Evolutionary conservation across 2,797 vertebrate genomes (phyloP), one percentile per base, ranked within the genome.

Genomic region (Pangasius djambal): DNA sequence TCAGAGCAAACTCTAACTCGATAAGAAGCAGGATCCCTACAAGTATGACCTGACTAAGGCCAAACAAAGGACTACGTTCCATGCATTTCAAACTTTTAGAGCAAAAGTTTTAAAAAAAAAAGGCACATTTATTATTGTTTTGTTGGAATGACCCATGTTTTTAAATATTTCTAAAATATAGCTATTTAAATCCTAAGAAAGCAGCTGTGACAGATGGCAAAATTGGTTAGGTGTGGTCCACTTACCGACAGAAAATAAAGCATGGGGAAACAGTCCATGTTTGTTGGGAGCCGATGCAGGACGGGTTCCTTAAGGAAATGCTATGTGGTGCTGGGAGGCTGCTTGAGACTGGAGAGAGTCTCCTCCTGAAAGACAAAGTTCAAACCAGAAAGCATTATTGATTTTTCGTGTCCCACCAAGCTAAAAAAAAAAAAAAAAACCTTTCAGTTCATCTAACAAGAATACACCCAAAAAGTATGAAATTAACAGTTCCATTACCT

Each of bases 211-310:
- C 93, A 94, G 93, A 93, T 91, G 92, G 87, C 79, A 82, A 92
- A 93, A 94, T 89, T 92, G 89, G 90, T 93, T 88, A 81, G 85
- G 90, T 88, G 89, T 89, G 91, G 95, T 93, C 95, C 96, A 96
- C 97, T 98, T 97, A 99, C 98, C 97, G 98, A 98, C 97, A 98
- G 97, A 96, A 97, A 98, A 97, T 97, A 98, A 97, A 98, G 97
- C 97, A 97, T 97, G 97, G 97, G 97, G 97, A 98, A 98, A 99
- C 97, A 98, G 98, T 98, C 98, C 98, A 99, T 99, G 98, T 97
- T 99, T 98, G 97, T 98, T 95, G 97, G 97, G 96, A 97, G 97
- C 96, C 95, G 95, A 95, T 95, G 93, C 95, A 95, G 97, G 97
- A 96, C 95, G 95, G 94, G 96, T 96, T 97, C 95, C 96, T 97